Conservation (phyloP, 2,888 invertebrate genomes). For the Apodemia duryi region DNA sequence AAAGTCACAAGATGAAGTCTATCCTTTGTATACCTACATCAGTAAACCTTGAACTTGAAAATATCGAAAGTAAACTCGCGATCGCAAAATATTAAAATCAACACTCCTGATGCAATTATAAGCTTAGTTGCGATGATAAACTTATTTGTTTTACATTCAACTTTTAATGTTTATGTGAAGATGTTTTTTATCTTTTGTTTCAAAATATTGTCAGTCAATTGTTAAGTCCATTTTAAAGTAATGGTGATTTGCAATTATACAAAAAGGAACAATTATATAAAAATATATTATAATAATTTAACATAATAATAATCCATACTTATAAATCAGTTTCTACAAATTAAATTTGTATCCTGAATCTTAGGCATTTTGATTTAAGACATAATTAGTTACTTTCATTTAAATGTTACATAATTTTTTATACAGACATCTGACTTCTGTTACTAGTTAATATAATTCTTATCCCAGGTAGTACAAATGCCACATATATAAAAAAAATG, state of each 20-base stretch:
- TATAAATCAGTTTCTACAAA: too few species aligned
- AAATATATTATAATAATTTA: too few species aligned
- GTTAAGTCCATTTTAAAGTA: background rate
- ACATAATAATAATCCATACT: too few species aligned
- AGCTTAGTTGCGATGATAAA: background rate
- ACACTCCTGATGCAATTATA: conserved; percentile 21
- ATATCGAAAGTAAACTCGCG: conserved; percentile 18
- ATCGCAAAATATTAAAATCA: conserved; percentile 3
- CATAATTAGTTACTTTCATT: too few species aligned
- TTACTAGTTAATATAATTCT: too few species aligned
- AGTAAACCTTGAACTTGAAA: conserved; percentile 21
- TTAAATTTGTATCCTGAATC: too few species aligned
- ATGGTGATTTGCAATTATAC: background rate
- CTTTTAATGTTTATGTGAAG: background rate
- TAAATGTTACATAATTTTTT: too few species aligned
- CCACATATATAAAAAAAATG: too few species aligned
- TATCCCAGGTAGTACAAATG: too few species aligned
- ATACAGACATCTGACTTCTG: too few species aligned
- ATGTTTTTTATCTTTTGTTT: background rate
- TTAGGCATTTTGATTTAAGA: too few species aligned
- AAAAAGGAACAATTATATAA: too few species aligned
- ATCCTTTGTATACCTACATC: background rate
- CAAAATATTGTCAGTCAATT: background rate
- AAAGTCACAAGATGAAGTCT: background rate
- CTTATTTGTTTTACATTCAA: conserved; percentile 2